These are phyloP conservation scores for Oophaga pumilio DNA, from an alignment of 2,113 vertebrate species.

Conservation along the genomic window DNA sequence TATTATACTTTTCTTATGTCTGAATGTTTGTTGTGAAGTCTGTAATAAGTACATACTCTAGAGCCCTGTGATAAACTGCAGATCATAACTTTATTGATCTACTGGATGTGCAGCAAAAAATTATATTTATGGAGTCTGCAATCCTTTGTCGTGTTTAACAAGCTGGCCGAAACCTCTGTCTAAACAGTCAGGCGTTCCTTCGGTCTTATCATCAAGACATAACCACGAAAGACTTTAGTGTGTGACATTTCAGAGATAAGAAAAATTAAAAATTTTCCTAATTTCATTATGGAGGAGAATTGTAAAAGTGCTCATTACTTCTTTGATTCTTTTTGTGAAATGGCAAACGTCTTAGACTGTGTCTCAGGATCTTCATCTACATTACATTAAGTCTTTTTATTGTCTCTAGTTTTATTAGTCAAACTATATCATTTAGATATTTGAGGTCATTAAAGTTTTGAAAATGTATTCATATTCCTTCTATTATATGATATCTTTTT, in stretches of 20 bases:
- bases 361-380: not conserved
- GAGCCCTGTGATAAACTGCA: not conserved
- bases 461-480: not conserved
- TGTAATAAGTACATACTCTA: too few relatives aligned
- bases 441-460: slow-evolving; percentile 6
- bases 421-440: not conserved
- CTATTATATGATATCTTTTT: not conserved
- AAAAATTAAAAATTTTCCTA: slow-evolving; percentile 18
- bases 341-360: not conserved
- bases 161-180: not conserved
- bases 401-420: not conserved
- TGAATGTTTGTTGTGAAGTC: not conserved
- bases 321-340: slow-evolving; percentile 3
- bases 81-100: slow-evolving; percentile 12
- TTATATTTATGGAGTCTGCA: not conserved
- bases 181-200: slow-evolving; percentile 2
- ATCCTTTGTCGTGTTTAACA: not conserved
- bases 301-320: not conserved
- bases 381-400: not conserved
- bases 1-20: slow-evolving; percentile 1
- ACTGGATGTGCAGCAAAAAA: not conserved
- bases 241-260: slow-evolving; percentile 25
- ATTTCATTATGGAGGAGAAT: not conserved
- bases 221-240: not conserved
- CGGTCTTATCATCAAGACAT: not conserved